Percentiles rank a stretch among this genome's conserved stretches.
Conservation (phyloP, 2,888 invertebrate genomes). For the Dastarcus helophoroides region DNA sequence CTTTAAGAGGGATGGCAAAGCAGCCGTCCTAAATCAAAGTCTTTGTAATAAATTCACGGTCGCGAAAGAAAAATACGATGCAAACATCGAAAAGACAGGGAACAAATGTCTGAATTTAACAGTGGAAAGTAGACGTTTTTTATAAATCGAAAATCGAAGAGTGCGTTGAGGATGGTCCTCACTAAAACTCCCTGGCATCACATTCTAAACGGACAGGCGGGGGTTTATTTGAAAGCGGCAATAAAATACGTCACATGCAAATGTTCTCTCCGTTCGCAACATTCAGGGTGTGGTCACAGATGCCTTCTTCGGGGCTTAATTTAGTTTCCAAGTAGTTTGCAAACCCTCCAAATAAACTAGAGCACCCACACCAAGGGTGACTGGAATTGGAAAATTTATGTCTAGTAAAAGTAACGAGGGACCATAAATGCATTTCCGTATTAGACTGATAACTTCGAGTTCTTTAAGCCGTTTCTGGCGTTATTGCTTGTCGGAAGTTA, state of each 20-base stretch:
- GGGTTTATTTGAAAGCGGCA: slow-evolving; percentile 33
- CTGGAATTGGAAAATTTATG: slow-evolving; percentile 38
- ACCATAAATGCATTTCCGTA: slow-evolving; percentile 24
- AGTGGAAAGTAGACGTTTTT: not conserved
- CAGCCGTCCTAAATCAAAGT: too few species aligned
- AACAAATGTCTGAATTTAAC: slow-evolving; percentile 1
- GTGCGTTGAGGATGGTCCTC: not conserved
- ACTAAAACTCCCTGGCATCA: not conserved
- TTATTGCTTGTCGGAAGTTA: too few species aligned
- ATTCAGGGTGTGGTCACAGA: slow-evolving; percentile 40
- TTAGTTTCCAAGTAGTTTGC: slow-evolving; percentile 38
- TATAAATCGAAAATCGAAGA: slow-evolving; percentile 1
- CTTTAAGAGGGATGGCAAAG: too few species aligned
- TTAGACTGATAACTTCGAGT: slow-evolving; percentile 19
- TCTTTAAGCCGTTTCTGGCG: too few species aligned
- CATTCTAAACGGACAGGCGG: slow-evolving; percentile 12
- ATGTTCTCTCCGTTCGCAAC: slow-evolving; percentile 33
- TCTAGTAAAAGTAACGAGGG: slow-evolving; percentile 33
- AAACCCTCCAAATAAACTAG: slow-evolving; percentile 32
- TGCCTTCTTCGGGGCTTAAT: slow-evolving; percentile 39
- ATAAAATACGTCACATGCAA: slow-evolving; percentile 42
- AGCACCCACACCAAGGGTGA: slow-evolving; percentile 30
- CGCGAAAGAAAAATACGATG: too few species aligned
- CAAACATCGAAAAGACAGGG: not conserved
- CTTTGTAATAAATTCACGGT: too few species aligned